These are phyloP conservation scores for Atlantisia rogersi DNA, from an alignment of 2,113 vertebrate species.

Conservation along the genomic window DNA sequence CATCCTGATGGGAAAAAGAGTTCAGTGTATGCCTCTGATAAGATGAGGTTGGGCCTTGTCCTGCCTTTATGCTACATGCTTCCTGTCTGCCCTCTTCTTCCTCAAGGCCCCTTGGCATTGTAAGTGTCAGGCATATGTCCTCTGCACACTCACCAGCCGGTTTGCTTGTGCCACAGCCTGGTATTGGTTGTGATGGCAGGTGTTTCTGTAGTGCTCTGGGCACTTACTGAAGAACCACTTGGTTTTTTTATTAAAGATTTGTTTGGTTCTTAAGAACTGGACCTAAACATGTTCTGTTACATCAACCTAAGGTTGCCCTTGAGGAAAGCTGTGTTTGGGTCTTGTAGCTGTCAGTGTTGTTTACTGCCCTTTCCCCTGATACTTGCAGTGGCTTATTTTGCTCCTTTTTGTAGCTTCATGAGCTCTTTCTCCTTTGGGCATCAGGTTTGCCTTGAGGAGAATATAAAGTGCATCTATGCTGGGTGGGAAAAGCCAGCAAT, in stretches of 20 bases:
- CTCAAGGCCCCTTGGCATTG: rapidly evolving
- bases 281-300: not conserved
- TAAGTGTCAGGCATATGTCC: not conserved
- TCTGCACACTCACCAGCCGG: not conserved
- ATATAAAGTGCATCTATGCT: not conserved
- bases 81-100: not conserved
- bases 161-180: not conserved
- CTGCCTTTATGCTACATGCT: rapidly evolving
- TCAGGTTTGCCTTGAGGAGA: not conserved
- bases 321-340: not conserved
- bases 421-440: not conserved
- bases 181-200: not conserved
- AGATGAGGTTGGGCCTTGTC: not conserved
- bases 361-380: rapidly evolving
- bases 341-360: not conserved
- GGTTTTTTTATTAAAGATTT: not conserved
- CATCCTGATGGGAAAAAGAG: not conserved
- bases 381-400: not conserved
- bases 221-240: not conserved
- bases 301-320: not conserved
- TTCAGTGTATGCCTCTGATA: not conserved
- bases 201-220: not conserved
- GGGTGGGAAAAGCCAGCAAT: not conserved
- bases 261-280: not conserved
- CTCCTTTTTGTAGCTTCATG: not conserved